phyloP scores from a whole-genome alignment of 2,888 invertebrate genomes.

The Ceraclea dissimilis region DNA sequence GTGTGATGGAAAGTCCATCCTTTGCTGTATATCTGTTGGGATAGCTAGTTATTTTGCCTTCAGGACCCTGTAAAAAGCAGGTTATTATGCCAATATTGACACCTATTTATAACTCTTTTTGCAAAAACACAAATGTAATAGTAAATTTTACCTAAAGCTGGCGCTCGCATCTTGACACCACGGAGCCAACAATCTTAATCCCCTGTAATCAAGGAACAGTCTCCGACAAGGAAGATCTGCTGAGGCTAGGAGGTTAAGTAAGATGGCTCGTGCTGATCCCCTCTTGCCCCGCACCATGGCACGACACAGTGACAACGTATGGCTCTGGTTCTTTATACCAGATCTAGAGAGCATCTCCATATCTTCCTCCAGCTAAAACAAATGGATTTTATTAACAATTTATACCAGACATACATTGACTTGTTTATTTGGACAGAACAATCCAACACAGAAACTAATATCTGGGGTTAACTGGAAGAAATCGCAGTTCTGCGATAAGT shows the following conservation, averaged over 20 bases:
- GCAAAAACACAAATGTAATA: background rate
- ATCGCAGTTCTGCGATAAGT: no score
- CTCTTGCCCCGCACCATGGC: constrained; percentile 90
- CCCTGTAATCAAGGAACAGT: constrained; percentile 90
- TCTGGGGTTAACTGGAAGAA: no score
- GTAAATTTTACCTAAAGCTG: constrained; percentile 36
- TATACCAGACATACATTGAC: background rate
- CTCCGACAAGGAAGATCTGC: constrained; percentile 77
- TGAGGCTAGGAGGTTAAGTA: constrained; percentile 70
- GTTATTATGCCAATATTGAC: no score
- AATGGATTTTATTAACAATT: background rate
- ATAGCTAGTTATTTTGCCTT: no score
- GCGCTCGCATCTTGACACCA: constrained; percentile 78
- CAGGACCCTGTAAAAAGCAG: no score
- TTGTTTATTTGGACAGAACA: background rate
- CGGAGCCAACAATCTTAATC: constrained; percentile 80
- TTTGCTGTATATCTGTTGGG: no score
- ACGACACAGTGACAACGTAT: constrained; percentile 82
- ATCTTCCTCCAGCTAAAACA: constrained; percentile 73
- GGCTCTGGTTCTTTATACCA: constrained; percentile 81
- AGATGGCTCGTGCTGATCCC: constrained; percentile 61
- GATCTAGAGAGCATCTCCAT: constrained; percentile 69
- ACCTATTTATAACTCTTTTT: background rate
- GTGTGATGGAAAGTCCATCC: background rate
- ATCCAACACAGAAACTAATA: no score